phyloP scores from a whole-genome alignment of 1,140 invertebrate genomes.

The Diorhabda sublineata region DNA sequence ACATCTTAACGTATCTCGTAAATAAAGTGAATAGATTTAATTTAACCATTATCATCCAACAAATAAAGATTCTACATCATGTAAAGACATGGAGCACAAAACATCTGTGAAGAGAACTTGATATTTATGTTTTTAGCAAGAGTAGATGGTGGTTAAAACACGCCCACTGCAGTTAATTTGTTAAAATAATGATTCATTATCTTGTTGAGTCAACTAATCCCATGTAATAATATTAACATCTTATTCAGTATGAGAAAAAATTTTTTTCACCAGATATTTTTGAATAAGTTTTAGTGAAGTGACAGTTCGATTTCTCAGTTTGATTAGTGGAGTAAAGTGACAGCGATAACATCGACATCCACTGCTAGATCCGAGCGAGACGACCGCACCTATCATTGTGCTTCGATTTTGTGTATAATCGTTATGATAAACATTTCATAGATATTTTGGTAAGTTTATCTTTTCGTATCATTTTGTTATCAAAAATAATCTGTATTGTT shows the following conservation, averaged over 20 bases:
- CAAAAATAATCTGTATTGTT: not conserved
- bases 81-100: too few species aligned
- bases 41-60: too few species aligned
- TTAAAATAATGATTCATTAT: not conserved
- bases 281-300: not conserved
- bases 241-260: not conserved
- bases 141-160: not conserved
- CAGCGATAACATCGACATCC: not conserved
- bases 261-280: too few species aligned
- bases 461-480: conserved; percentile 1
- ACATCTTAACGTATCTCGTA: too few species aligned
- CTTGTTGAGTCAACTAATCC: not conserved
- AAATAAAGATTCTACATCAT: too few species aligned
- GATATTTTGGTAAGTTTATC: conserved; percentile 10
- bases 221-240: not conserved
- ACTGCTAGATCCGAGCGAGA: conserved; percentile 3
- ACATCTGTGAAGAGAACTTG: too few species aligned
- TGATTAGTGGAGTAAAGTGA: not conserved
- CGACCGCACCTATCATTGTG: conserved; percentile 12
- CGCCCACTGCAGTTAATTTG: not conserved
- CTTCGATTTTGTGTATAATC: conserved; percentile 6
- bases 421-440: conserved; percentile 8
- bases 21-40: too few species aligned
- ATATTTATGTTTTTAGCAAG: too few species aligned
- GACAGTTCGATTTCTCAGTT: not conserved